phyloP scores from a whole-genome alignment of 2,888 invertebrate species.

The Xylota sylvarum region DNA sequence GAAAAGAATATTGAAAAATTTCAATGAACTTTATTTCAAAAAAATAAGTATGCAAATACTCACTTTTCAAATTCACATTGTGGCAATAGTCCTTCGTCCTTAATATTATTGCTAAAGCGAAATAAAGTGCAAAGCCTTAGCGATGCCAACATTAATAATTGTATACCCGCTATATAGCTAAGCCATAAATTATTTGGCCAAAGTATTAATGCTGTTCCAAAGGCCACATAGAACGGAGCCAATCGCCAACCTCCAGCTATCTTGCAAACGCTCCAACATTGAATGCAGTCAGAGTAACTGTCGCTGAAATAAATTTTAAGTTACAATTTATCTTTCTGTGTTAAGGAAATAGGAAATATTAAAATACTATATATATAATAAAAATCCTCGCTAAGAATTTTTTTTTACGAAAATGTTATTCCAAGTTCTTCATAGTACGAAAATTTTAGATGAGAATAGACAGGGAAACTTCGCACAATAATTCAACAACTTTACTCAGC shows the following conservation, averaged over 20 bases:
- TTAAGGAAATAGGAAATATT: no score
- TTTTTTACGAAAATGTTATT: no score
- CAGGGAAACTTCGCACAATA: no score
- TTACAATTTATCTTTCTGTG: neutral
- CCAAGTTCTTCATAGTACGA: no score
- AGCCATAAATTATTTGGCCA: conserved; percentile 86
- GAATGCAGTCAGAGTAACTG: conserved; percentile 81
- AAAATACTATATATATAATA: no score
- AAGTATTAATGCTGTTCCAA: conserved; percentile 82
- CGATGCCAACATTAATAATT: conserved; percentile 84
- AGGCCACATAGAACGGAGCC: conserved; percentile 81
- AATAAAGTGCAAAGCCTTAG: conserved; percentile 84
- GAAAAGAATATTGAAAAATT: conserved; percentile 63
- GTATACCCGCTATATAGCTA: conserved; percentile 85
- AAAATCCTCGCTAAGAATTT: no score
- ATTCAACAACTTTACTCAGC: no score
- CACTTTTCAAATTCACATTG: conserved; percentile 84
- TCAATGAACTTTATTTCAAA: conserved; percentile 1
- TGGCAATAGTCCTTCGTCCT: conserved; percentile 83
- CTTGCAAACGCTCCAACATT: conserved; percentile 81
- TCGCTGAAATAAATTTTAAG: conserved; percentile 79
- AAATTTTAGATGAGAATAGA: no score
- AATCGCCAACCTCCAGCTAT: conserved; percentile 83
- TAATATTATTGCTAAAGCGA: conserved; percentile 80
- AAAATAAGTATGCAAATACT: conserved; percentile 3